Base-by-base conservation (phyloP, 2,113 vertebrate species). In the Scomber colias region DNA sequence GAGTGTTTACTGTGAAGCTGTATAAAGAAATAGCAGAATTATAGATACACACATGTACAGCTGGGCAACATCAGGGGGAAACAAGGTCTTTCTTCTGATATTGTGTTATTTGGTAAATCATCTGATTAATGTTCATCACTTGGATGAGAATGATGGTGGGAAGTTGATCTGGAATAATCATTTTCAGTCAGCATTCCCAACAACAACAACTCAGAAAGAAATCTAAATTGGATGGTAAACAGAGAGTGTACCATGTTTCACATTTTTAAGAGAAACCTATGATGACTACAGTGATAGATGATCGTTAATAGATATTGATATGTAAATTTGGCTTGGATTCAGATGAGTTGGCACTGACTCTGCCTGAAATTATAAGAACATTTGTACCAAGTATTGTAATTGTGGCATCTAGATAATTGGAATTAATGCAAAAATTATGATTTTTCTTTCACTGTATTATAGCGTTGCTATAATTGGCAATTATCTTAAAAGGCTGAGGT, bases 11-110 rank as follows among this genome's bases (percentile, higher is more conserved):
- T 19, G 13, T 66, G 16, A 64, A 59, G 50, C 12, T 73, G 31
- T 53, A 51, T 21, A 60, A 49, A 53, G 62, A 63, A 62, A 49
- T 69, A 63, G 31, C 64, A 54, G 7, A 50, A 48, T 50, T 71
- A 48, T 19, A 65, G 35, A 11, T 27, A 44, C 10, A 59, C 7
- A 49, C 14, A 44, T 53, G 21, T 54, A 72, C 12, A 68, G 13
- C 35, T 55, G 15, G 68, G 24, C 1, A 16, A 56, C 35, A 40
- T 40, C 7, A 7, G 31, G 31, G 31, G 7, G 4, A 35, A 35
- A 35, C 31, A 35, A 27, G 24, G 31, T 35, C 31, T 35, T 35
- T 6, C 31, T 35, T 35, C 35, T 40, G 35, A 40, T 7, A 40
- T 9, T 9, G 8, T 40, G 10, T 40, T 7, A 40, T 40, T 40